A percentile compares a stretch with the other conserved stretches of the same genome.
phyloP scores from a whole-genome alignment of 2,113 vertebrate species.

The Antennarius striatus region DNA sequence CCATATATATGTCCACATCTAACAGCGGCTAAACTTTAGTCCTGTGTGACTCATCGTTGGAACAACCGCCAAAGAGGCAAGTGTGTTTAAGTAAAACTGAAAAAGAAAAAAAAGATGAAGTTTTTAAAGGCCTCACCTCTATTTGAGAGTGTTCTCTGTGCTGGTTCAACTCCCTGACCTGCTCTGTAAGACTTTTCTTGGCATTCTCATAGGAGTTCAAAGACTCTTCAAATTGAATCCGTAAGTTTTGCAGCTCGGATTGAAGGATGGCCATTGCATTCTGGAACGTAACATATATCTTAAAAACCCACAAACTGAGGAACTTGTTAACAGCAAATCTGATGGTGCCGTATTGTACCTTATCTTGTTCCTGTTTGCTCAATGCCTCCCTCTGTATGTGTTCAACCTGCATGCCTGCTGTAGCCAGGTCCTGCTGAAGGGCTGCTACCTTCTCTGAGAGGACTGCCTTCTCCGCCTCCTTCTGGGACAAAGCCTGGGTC shows the following conservation, averaged over 20 bases:
- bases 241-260: constrained; percentile 71
- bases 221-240: constrained; percentile 76
- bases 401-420: constrained; percentile 67
- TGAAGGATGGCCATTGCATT: constrained; percentile 47
- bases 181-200: constrained; percentile 63
- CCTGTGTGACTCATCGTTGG: not conserved
- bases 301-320: not conserved
- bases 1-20: not conserved
- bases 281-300: constrained; percentile 47
- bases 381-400: constrained; percentile 71
- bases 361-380: constrained; percentile 75
- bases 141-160: constrained; percentile 60
- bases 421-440: constrained; percentile 69
- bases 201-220: constrained; percentile 67
- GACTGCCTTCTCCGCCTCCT: constrained; percentile 76
- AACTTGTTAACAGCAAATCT: not conserved
- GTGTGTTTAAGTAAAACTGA: no score
- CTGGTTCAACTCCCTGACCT: constrained; percentile 68
- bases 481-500: constrained; percentile 80
- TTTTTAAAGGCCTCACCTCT: constrained; percentile 61
- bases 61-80: not conserved
- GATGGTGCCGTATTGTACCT: constrained; percentile 68
- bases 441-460: constrained; percentile 72
- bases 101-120: no score
- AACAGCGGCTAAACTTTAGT: not conserved